A percentile compares a stretch with the other conserved stretches of the same genome.
Evolutionary conservation across 2,888 invertebrate species (phyloP).

Genomic region (Carpatolechia fugitivella): DNA sequence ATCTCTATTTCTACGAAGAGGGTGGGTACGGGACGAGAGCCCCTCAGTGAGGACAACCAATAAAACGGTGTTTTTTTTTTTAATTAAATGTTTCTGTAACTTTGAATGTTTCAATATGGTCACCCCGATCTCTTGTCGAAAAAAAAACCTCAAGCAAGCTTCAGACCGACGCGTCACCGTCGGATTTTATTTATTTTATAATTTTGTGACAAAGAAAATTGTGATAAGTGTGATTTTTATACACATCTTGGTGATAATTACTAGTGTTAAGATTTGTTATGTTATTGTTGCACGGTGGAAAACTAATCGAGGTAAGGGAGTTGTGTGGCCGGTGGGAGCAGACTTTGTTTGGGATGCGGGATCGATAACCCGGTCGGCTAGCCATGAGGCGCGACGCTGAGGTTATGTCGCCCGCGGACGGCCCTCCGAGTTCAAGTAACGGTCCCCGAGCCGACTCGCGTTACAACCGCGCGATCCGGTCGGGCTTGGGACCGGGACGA

Average conservation of each 20-base stretch:
- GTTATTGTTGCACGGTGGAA: constrained; percentile 68
- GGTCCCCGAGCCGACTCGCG: constrained; percentile 61
- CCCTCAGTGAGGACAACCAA: too few relatives aligned
- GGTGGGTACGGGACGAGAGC: too few relatives aligned
- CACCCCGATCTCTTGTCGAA: not conserved
- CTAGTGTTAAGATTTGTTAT: constrained; percentile 76
- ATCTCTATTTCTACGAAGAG: too few relatives aligned
- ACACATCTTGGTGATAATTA: constrained; percentile 73
- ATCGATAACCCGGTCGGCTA: constrained; percentile 74
- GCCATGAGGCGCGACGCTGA: constrained; percentile 77
- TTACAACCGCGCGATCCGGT: constrained; percentile 73
- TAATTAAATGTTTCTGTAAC: not conserved
- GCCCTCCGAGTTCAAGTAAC: constrained; percentile 77
- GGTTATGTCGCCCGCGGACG: constrained; percentile 76
- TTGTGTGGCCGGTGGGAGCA: constrained; percentile 42
- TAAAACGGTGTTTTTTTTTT: too few relatives aligned
- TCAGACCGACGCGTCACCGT: constrained; percentile 73
- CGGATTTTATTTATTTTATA: constrained; percentile 72
- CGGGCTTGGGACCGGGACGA: constrained; percentile 64
- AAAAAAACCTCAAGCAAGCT: constrained; percentile 41
- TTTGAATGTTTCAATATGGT: not conserved
- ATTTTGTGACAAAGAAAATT: constrained; percentile 73
- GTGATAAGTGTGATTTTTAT: constrained; percentile 78
- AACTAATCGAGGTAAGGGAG: constrained; percentile 70
- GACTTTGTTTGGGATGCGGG: constrained; percentile 74